A percentile compares a stretch with the other conserved stretches of the same genome.
Conservation (phyloP, 2,888 invertebrate species). For the Omphaloscelis lunosa region DNA sequence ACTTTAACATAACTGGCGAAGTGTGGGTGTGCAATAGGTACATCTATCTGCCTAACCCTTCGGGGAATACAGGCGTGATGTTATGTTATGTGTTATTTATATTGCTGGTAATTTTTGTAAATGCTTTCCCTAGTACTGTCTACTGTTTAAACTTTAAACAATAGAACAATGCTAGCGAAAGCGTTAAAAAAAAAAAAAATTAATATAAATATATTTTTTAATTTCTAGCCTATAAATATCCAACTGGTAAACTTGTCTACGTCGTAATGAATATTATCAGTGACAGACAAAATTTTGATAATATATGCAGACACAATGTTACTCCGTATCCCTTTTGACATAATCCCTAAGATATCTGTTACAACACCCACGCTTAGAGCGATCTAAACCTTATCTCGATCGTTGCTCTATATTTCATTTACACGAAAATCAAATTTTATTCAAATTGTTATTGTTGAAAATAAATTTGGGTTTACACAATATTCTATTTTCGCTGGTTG, state of each 20-base stretch:
- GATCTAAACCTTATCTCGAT: no score
- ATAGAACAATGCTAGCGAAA: no score
- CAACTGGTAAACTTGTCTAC: neutral
- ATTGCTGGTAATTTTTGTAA: neutral
- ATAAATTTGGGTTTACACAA: neutral
- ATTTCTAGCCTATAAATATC: neutral
- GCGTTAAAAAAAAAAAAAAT: no score
- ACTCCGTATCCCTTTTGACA: neutral
- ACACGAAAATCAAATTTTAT: neutral
- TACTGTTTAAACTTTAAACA: neutral
- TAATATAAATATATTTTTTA: no score
- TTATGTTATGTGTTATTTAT: neutral
- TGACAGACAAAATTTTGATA: neutral
- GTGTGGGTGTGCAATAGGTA: neutral
- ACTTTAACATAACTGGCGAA: neutral
- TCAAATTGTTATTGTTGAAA: neutral
- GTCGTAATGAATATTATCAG: neutral
- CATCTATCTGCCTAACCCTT: neutral
- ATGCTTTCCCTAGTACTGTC: neutral
- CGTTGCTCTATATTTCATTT: neutral
- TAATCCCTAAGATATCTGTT: slow-evolving; percentile 15
- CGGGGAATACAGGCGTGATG: neutral
- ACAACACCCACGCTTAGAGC: neutral
- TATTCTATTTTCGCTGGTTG: neutral
- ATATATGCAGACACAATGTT: neutral